Conservation (phyloP, 1,140 invertebrate genomes). For the Solenopsis invicta region DNA sequence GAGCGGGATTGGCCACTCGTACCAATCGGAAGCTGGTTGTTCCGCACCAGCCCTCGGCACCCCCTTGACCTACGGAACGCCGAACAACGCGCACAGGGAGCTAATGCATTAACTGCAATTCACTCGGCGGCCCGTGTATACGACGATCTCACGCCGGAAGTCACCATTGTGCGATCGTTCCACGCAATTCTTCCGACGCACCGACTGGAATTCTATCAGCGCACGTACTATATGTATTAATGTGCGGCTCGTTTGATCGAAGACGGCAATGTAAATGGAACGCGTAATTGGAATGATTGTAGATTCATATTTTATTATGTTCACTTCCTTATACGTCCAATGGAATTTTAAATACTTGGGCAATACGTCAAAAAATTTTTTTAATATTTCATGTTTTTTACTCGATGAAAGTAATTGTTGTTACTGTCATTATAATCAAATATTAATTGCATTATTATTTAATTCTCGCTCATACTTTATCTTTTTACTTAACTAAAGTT, state of each 20-base stretch:
- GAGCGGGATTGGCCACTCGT: slow-evolving; percentile 74
- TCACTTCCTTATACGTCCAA: background rate
- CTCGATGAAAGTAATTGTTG: background rate
- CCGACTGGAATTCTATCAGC: slow-evolving; percentile 55
- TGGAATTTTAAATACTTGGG: background rate
- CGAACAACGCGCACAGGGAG: slow-evolving; percentile 57
- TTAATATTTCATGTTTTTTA: background rate
- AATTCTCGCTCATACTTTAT: background rate
- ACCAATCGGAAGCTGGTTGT: slow-evolving; percentile 82
- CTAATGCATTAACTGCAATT: slow-evolving; percentile 80
- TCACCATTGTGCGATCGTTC: slow-evolving; percentile 74
- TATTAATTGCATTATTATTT: slow-evolving; percentile 19
- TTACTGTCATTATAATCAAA: background rate
- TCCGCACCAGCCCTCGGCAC: slow-evolving; percentile 66
- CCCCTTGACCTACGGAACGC: slow-evolving; percentile 51
- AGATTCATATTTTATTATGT: background rate
- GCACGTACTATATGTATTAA: slow-evolving; percentile 47
- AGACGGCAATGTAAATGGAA: slow-evolving; percentile 33
- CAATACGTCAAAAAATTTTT: background rate
- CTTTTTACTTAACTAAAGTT: background rate
- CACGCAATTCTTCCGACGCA: slow-evolving; percentile 72
- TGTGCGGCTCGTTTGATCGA: slow-evolving; percentile 54
- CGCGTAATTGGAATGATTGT: slow-evolving; percentile 34
- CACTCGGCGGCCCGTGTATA: slow-evolving; percentile 70
- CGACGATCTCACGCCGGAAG: slow-evolving; percentile 75